Evolutionary conservation across 1,140 invertebrate species (phyloP), one percentile per base, ranked within the genome.

Genomic region (Schmidtea mediterranea): DNA sequence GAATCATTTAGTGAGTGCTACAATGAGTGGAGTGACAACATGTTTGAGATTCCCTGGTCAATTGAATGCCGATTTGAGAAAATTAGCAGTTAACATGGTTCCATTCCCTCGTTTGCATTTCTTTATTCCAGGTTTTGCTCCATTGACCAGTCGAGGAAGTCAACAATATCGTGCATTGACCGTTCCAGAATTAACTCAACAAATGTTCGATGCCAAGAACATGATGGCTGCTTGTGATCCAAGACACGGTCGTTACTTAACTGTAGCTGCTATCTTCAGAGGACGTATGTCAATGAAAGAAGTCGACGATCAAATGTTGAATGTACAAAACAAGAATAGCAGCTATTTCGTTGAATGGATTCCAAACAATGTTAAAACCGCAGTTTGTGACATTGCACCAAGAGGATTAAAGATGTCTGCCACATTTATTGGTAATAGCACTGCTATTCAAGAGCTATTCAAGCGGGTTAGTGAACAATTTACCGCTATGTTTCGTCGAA

Each of bases 41-140:
- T 72, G 70, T 56, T 61, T 71, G 40, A 60, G 72, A 37, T 72
- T 73, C 54, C 71, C 71, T 21, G 71, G 72, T 43, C 71, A 73
- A 54, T 52, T 73, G 50, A 73, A 75, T 53, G 82, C 86, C 43
- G 86, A 92, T 70, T 69, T 92, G 37, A 72, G 86, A 48, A 92
- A 92, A 71, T 56, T 92, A 53, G 86, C 86, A 23, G 86, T 92
- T 15, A 90, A 92, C 66, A 90, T 92, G 84, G 84, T 92, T 36
- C 86, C 84, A 46, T 92, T 73, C 59, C 86, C 86, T 18, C 75
- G 86, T 59, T 73, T 92, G 6, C 84, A 92, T 65, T 92, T 92
- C 74, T 92, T 87, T 65, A 86, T 86, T 75, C 83, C 84, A 32
- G 84, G 84, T 12, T 92, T 90, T 62, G 84, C 83, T 8, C 84